A percentile compares a stretch with the other conserved stretches of the same genome.
These are phyloP conservation scores for Anseranas semipalmata DNA, from an alignment of 2,113 vertebrate genomes.

Conservation along the genomic window DNA sequence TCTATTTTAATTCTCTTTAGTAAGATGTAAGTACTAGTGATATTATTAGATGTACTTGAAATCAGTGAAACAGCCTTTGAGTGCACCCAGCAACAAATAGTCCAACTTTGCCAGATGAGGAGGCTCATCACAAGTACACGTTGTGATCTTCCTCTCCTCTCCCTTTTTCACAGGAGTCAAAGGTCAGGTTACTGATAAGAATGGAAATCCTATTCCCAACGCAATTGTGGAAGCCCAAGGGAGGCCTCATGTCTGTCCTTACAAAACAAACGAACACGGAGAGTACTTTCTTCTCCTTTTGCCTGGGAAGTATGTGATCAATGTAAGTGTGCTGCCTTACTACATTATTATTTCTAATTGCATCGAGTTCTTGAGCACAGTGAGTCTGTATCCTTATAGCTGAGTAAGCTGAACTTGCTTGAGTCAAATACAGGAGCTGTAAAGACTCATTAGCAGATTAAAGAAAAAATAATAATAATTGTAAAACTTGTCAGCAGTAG, in stretches of 20 bases:
- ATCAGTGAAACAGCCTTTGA: not conserved
- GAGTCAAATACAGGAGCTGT: not conserved
- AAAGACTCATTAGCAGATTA: not conserved
- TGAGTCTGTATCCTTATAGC: not conserved
- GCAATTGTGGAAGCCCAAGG: slow-evolving; percentile 86
- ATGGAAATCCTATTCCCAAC: slow-evolving; percentile 77
- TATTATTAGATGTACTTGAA: not conserved
- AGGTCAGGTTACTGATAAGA: slow-evolving; percentile 85
- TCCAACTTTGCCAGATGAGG: not conserved
- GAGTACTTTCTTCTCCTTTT: slow-evolving; percentile 93
- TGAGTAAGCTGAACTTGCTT: not conserved
- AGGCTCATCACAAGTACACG: not conserved
- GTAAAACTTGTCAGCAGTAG: not conserved
- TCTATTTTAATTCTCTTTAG: not conserved
- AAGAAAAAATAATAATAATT: not conserved
- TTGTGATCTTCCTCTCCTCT: not conserved
- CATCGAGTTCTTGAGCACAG: not conserved
- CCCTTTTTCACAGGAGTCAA: slow-evolving; percentile 84
- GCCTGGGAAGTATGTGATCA: slow-evolving; percentile 89
- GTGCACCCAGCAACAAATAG: not conserved
- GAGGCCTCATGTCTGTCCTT: slow-evolving; percentile 86
- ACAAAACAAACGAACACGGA: slow-evolving; percentile 84
- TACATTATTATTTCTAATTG: not conserved
- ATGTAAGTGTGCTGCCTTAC: slow-evolving; percentile 74
- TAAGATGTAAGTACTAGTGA: not conserved